Conservation (phyloP, 2,888 invertebrate species). For the Ophion ellenae region DNA sequence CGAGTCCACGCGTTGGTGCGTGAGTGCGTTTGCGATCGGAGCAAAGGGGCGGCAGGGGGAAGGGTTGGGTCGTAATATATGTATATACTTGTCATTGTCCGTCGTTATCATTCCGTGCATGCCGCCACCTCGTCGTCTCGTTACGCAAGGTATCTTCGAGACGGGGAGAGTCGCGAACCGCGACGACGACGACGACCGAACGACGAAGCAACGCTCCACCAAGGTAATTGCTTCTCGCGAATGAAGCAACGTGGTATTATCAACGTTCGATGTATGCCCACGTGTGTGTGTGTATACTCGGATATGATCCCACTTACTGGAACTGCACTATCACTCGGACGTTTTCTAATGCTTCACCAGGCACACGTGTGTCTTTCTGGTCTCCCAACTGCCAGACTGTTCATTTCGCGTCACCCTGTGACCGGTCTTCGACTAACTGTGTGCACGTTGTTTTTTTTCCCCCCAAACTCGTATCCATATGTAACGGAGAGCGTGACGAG, state of each 20-base stretch:
- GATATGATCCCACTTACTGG: slow-evolving; percentile 20
- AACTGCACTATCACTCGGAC: slow-evolving; percentile 20
- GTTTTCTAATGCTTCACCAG: slow-evolving; percentile 26
- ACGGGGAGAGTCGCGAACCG: slow-evolving; percentile 32
- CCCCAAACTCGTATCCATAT: slow-evolving; percentile 2
- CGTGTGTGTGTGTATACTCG: slow-evolving; percentile 1
- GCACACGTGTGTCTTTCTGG: slow-evolving; percentile 17
- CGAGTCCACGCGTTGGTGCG: neutral
- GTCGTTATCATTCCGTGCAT: slow-evolving; percentile 54
- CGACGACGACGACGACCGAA: slow-evolving; percentile 36
- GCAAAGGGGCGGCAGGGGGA: too few relatives aligned
- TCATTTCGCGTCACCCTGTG: slow-evolving; percentile 40
- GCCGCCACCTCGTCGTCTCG: slow-evolving; percentile 56
- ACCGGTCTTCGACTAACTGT: slow-evolving; percentile 15
- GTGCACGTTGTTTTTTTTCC: neutral
- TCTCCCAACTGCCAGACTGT: neutral
- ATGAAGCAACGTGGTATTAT: slow-evolving; percentile 49
- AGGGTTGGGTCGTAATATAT: slow-evolving; percentile 3
- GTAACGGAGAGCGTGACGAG: slow-evolving; percentile 32
- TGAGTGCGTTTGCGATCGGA: neutral
- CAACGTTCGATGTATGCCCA: slow-evolving; percentile 37
- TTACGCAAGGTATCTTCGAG: slow-evolving; percentile 52
- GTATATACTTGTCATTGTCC: slow-evolving; percentile 49
- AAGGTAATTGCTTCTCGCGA: slow-evolving; percentile 48
- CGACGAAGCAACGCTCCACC: slow-evolving; percentile 32